Base-by-base conservation (phyloP, 2,888 invertebrate species). In the Acanthococcus lagerstroemiae region DNA sequence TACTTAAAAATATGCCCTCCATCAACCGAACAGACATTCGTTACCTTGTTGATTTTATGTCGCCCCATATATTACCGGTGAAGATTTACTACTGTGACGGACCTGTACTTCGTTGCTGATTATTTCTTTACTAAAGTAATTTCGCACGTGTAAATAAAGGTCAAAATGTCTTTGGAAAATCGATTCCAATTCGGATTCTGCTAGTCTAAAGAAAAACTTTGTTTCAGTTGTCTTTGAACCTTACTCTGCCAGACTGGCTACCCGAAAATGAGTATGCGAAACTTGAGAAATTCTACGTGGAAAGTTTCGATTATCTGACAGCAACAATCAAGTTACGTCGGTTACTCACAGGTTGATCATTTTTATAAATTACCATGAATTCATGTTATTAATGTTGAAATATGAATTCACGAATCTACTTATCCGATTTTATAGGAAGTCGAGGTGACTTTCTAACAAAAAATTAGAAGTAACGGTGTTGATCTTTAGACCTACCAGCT, bases 81-180 rank as follows among this genome's bases (percentile, higher is more conserved):
- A 21, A 45, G 52, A 21, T 55, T 69, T 24, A 68, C 55, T 9
- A 67, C 61, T 12, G 27, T 46, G 24, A 44, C 21, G n/a, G 67
- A 67, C 26, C 17, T 67, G 24, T 68, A 67, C 22, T 45, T 44
- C 30, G 44, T 69, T 12, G 44, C 7, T 5, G 69, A 69, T 54
- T 65, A 67, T 1, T 52, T 69, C 25, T 56, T 55, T 37, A 68
- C 66, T 25, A 67, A 69, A 55, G 69, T 69, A 68, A 67, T 24
- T 24, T 37, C 37, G 2, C n/a, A n/a, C n/a, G n/a, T 6, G 46
- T 37, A 37, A 37, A 9, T 37, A 37, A 12, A n/a, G n/a, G n/a
- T n/a, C n/a, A n/a, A n/a, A n/a, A n/a, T n/a, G n/a, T n/a, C n/a
- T n/a, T n/a, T n/a, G n/a, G n/a, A n/a, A n/a, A n/a, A n/a, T n/a